These are phyloP conservation scores for Muraenolepis orangiensis DNA, from an alignment of 2,797 vertebrate species.

Conservation along the genomic window DNA sequence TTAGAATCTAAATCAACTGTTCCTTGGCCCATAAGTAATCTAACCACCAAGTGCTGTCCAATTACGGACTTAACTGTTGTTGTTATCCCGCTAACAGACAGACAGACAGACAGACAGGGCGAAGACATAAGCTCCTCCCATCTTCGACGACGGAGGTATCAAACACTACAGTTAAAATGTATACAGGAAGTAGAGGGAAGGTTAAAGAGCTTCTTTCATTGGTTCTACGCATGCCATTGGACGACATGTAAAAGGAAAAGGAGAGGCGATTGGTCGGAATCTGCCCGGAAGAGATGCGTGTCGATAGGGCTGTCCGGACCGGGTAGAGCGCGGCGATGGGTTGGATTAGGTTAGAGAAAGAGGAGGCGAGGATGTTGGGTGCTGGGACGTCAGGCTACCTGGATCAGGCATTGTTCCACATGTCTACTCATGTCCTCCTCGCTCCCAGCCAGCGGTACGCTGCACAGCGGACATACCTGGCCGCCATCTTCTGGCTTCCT, in stretches of 20 bases:
- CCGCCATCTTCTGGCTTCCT: conserved; percentile 99
- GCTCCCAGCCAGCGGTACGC: conserved; percentile 93
- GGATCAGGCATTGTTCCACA: conserved; percentile 99
- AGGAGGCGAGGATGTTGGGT: conserved; percentile 37
- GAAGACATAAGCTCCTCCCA: too few relatives aligned
- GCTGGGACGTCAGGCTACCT: conserved; percentile 84
- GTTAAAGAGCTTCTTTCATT: conserved; percentile 14
- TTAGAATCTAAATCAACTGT: too few relatives aligned
- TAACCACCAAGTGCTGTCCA: too few relatives aligned
- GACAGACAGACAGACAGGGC: too few relatives aligned
- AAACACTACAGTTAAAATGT: conserved; percentile 8
- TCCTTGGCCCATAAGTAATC: too few relatives aligned
- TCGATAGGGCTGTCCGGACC: conserved; percentile 54
- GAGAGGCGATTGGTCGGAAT: conserved; percentile 46
- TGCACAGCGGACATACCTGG: conserved; percentile 99
- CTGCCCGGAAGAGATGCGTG: conserved; percentile 63
- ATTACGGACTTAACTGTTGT: too few relatives aligned
- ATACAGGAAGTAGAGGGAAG: conserved; percentile 7
- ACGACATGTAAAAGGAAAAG: conserved; percentile 14
- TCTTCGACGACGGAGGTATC: too few relatives aligned
- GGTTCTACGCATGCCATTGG: conserved; percentile 15
- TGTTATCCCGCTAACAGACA: not conserved
- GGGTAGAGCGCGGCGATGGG: conserved; percentile 34
- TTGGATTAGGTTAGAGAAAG: conserved; percentile 26
- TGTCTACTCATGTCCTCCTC: conserved; percentile 99